phyloP scores from a whole-genome alignment of 2,113 vertebrate species.

The Perca schrenkii region DNA sequence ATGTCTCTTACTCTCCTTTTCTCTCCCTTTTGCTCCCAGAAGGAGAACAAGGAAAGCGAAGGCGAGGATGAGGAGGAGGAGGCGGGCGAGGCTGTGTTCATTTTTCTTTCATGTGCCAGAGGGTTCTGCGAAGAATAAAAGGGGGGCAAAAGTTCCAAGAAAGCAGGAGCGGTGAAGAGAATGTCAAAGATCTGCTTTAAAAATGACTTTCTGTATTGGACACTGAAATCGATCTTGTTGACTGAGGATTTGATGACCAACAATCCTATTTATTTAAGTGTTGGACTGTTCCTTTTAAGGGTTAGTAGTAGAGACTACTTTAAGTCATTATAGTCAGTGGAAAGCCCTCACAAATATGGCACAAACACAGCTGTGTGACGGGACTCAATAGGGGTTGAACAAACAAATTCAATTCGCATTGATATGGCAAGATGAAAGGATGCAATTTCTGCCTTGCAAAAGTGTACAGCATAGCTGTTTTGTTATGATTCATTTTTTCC shows the following conservation, averaged over 20 bases:
- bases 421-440: conserved; percentile 51
- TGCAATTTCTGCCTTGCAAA: conserved; percentile 40
- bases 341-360: not conserved
- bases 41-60: conserved; percentile 8
- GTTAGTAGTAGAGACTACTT: not conserved
- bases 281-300: not conserved
- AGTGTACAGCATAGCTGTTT: conserved; percentile 31
- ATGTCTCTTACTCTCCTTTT: conserved; percentile 6
- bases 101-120: conserved; percentile 45
- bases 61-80: not conserved
- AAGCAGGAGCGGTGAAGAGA: conserved; percentile 33
- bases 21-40: conserved; percentile 28
- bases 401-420: conserved; percentile 58
- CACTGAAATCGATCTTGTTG: not conserved
- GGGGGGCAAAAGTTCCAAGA: conserved; percentile 41
- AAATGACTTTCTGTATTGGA: not conserved
- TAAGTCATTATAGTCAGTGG: not conserved
- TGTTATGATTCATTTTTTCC: conserved; percentile 45
- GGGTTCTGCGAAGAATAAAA: conserved; percentile 48
- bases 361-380: not conserved
- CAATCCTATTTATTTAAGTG: not conserved
- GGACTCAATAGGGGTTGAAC: conserved; percentile 36
- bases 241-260: not conserved
- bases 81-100: conserved; percentile 20
- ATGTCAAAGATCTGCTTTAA: not conserved